Evolutionary conservation across 2,113 vertebrate genomes (phyloP), one percentile per base, ranked within the genome.

Genomic region (Chroicocephalus ridibundus): DNA sequence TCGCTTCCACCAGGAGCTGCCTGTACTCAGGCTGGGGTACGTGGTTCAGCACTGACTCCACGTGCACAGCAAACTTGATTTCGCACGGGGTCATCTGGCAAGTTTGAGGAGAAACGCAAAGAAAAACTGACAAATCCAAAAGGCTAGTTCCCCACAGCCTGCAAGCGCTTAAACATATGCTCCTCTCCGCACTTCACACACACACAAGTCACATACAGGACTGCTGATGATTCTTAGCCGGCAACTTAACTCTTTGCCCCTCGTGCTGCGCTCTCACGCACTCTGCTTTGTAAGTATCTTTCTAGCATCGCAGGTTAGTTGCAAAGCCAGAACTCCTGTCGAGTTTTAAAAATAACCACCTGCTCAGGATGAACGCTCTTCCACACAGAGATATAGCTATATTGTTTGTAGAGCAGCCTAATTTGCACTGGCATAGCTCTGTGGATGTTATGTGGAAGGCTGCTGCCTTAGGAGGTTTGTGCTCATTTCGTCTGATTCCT

Each of bases 51-150:
- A 99, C 99, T 0, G 99, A 99, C 96, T 99, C 99, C 93, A 99
- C 99, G 5, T 99, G 99, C 94, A 99, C 99, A 1, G 99, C 99
- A 96, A 99, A 99, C 98, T 99, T 99, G 96, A 99, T 99, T 96
- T 99, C 99, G 1, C 99, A 98, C 0, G 98, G 98, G 15, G 99
- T 99, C 99, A 99, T 99, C 99, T 99, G 90, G 21, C 88, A 90
- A 70, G 85, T 76, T 84, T 6, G 26, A 71, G 58, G 36, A 29
- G 42, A 86, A 93, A 85, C 0, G 14, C 46, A 76, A 89, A 61
- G 55, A n/a, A 38, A 87, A 81, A 64, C 9, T 89, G 81, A 82
- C 69, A 79, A 31, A 70, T 24, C 71, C 51, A 40, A 79, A 76
- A 75, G 78, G 20, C 32, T 13, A 52, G 60, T 8, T 68, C 51